A percentile compares a stretch with the other conserved stretches of the same genome.
Conservation (phyloP, 1,140 invertebrate species). For the Uloborus diversus region DNA sequence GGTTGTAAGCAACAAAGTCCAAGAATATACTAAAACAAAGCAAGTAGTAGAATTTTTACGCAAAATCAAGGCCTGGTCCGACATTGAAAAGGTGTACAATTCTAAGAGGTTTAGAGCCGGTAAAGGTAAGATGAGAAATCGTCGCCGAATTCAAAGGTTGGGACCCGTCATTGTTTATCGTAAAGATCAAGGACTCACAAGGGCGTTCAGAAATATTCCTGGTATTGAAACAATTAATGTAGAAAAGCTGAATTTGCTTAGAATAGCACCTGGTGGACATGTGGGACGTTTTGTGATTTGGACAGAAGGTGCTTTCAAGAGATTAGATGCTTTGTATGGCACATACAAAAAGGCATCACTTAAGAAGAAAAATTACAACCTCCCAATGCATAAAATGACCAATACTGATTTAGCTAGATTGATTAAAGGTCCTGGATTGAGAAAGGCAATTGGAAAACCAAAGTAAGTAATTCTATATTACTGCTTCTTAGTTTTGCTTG, state of each 20-base stretch:
- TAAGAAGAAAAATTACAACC: conserved; percentile 92
- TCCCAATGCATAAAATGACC: conserved; percentile 96
- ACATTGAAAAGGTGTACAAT: conserved; percentile 98
- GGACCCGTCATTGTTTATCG: conserved; percentile 96
- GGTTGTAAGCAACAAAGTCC: conserved; percentile 95
- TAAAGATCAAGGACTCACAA: conserved; percentile 89
- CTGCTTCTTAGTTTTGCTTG: too few relatives aligned
- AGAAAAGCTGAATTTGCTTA: conserved; percentile 91
- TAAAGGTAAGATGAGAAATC: conserved; percentile 99
- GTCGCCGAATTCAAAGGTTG: conserved; percentile 91
- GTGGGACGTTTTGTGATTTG: conserved; percentile 97
- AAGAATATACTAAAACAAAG: conserved; percentile 97
- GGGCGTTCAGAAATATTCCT: conserved; percentile 99
- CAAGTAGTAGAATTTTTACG: conserved; percentile 92
- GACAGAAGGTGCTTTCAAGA: conserved; percentile 91
- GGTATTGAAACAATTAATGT: conserved; percentile 92
- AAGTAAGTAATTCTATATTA: conserved; percentile 71
- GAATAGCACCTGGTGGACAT: conserved; percentile 95
- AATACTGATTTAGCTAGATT: conserved; percentile 93
- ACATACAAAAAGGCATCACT: conserved; percentile 89
- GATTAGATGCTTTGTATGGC: conserved; percentile 90
- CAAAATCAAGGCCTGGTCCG: conserved; percentile 91
- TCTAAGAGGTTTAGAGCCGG: conserved; percentile 96
- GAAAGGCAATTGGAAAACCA: conserved; percentile 85
- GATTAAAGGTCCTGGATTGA: conserved; percentile 94